Evolutionary conservation across 2,113 vertebrate species (phyloP), one percentile per base, ranked within the genome.

Genomic region (Triplophysa siluroides): DNA sequence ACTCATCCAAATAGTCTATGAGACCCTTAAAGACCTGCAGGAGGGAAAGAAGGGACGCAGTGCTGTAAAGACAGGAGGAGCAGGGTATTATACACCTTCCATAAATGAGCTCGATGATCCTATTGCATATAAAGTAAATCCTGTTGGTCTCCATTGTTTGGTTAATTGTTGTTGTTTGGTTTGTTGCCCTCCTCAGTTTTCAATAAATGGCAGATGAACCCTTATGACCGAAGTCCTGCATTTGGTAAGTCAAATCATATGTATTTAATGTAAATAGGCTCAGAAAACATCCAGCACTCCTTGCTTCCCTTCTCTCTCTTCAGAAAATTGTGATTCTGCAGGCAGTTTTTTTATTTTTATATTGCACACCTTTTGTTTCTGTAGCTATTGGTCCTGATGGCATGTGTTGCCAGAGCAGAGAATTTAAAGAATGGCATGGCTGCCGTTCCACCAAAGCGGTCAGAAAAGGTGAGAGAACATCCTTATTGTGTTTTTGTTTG

Each of bases 151-250:
- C 10, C 10, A 38, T 38, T 38, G 33, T 45, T 45, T 45, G 11
- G 43, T 45, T 11, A 45, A 41, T 76, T 9, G 56, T 50, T 8
- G 54, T 12, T 23, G 12, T 38, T 68, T 54, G 1, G 61, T 56
- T 75, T 69, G 62, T 16, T 80, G 19, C 73, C 47, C 24, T 3
- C 84, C 85, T 24, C 78, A 99, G 98, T 99, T 73, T 95, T 99
- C 79, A 99, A 95, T 92, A 99, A 92, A 82, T 99, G 98, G 97
- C 98, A 99, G 74, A 99, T 99, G 97, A 99, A 99, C 85, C 98
- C 97, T 0, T 99, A 99, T 80, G 98, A 99, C 54, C 95, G 98
- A 92, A 96, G 96, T 76, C 58, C 95, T 82, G 97, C 97, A 70
- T 99, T 98, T 85, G 98, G 98, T 99, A 89, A 95, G 95, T 92